Conservation (phyloP, 2,888 invertebrate species). For the Lacanobia oleracea region DNA sequence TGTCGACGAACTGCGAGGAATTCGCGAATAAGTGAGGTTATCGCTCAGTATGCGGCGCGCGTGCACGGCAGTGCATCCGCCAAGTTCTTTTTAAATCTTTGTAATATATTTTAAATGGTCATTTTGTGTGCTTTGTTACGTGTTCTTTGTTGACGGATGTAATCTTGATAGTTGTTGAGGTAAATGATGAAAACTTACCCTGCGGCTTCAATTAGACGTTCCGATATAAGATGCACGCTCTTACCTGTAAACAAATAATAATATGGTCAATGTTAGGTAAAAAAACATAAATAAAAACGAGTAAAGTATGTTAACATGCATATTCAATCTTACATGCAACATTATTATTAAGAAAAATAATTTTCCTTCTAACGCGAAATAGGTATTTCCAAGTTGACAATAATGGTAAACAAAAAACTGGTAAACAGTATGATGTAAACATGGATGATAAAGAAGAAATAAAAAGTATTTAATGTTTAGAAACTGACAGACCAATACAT, state of each 20-base stretch:
- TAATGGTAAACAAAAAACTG: too few species aligned
- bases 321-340: too few species aligned
- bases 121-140: constrained; percentile 9
- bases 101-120: constrained; percentile 27
- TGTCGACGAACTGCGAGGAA: constrained; percentile 67
- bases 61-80: constrained; percentile 63
- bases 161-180: neutral
- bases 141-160: constrained; percentile 7
- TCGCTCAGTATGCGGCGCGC: constrained; percentile 60
- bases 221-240: neutral
- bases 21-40: constrained; percentile 64
- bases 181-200: constrained; percentile 26
- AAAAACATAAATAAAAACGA: too few species aligned
- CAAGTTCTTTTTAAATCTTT: constrained; percentile 57
- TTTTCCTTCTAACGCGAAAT: too few species aligned
- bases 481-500: neutral
- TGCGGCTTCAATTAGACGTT: neutral
- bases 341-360: too few species aligned
- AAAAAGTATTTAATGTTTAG: neutral
- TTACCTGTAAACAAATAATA: constrained; percentile 36
- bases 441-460: too few species aligned
- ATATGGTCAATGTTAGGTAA: neutral
- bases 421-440: too few species aligned
- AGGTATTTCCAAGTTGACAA: too few species aligned
- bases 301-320: too few species aligned